Evolutionary conservation across 2,888 invertebrate genomes (phyloP).

Genomic region (Gymnosoma rotundatum): DNA sequence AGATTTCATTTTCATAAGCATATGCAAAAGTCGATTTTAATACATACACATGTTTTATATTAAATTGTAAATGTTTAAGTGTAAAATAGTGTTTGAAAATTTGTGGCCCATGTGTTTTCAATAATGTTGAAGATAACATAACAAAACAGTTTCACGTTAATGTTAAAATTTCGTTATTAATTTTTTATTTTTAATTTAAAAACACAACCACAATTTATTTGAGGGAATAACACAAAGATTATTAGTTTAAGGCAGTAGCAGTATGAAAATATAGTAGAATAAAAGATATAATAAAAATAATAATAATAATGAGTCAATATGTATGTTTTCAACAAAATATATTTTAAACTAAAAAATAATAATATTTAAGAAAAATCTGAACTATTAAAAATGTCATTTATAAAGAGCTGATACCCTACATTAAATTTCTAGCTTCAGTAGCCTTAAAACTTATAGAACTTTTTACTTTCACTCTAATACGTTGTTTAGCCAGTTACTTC

Average conservation of each 20-base stretch:
- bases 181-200: background rate
- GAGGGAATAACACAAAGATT: constrained; percentile 41
- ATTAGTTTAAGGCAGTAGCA: constrained; percentile 44
- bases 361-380: constrained; percentile 5
- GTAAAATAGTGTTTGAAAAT: background rate
- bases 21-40: background rate
- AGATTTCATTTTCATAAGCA: constrained; percentile 65
- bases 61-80: constrained; percentile 14
- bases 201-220: constrained; percentile 45
- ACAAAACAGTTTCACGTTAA: background rate
- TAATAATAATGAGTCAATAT: constrained; percentile 55
- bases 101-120: background rate
- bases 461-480: background rate
- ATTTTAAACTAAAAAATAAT: constrained; percentile 23
- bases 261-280: constrained; percentile 61
- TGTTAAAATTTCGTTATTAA: background rate
- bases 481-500: constrained; percentile 24
- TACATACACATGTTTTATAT: constrained; percentile 19
- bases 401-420: constrained; percentile 19
- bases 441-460: constrained; percentile 20
- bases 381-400: constrained; percentile 8
- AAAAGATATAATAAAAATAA: constrained; percentile 41
- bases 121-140: background rate
- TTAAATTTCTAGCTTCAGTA: constrained; percentile 5
- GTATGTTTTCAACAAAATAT: constrained; percentile 32